These are phyloP conservation scores for Lepeophtheirus nordmannii DNA, from an alignment of 2,888 invertebrate genomes.

Conservation along the genomic window DNA sequence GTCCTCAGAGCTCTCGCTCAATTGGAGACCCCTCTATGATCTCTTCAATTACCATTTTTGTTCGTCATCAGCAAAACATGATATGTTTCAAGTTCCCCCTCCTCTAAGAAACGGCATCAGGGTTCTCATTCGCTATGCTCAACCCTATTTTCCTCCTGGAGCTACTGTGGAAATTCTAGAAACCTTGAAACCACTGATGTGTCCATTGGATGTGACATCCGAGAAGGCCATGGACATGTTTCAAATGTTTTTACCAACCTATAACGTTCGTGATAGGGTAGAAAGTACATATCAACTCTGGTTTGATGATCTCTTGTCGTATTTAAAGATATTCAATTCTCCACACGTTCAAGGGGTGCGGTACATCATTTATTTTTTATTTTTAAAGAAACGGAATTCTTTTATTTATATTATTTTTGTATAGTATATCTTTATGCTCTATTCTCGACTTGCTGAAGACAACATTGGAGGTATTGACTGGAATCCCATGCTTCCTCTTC, in stretches of 20 bases:
- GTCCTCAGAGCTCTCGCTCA: conserved; percentile 50
- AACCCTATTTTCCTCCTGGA: conserved; percentile 47
- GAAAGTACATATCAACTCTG: conserved; percentile 43
- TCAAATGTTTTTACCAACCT: conserved; percentile 59
- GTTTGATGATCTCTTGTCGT: conserved; percentile 26
- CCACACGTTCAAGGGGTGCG: conserved; percentile 9
- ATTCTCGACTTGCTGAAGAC: conserved; percentile 52
- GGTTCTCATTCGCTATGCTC: conserved; percentile 30
- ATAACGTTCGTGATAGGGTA: conserved; percentile 46
- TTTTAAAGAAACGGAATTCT: background rate
- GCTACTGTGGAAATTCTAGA: conserved; percentile 73
- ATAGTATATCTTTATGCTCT: conserved; percentile 37
- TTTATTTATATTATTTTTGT: background rate
- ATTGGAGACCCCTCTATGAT: conserved; percentile 70
- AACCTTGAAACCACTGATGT: conserved; percentile 60
- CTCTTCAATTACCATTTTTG: conserved; percentile 46
- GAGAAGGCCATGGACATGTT: conserved; percentile 43
- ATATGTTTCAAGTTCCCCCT: conserved; percentile 42
- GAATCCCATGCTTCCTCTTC: conserved; percentile 58
- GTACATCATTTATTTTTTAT: background rate
- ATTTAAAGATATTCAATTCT: conserved; percentile 29
- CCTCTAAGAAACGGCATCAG: conserved; percentile 30
- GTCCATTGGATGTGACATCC: conserved; percentile 48
- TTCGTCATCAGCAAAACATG: conserved; percentile 39
- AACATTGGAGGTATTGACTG: conserved; percentile 74